phyloP scores from a whole-genome alignment of 2,797 vertebrate genomes.

The Thaleichthys pacificus region DNA sequence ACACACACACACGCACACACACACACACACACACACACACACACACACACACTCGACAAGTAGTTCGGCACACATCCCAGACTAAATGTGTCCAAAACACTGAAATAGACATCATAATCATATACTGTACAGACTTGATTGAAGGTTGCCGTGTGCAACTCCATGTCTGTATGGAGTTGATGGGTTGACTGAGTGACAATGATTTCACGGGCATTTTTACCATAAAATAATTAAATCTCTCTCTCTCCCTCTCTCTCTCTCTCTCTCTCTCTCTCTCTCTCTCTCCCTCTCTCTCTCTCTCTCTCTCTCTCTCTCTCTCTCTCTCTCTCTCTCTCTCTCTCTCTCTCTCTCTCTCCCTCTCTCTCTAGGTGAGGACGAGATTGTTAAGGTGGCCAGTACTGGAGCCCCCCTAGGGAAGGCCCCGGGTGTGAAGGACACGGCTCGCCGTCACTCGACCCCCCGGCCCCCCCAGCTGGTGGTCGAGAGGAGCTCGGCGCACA shows the following conservation, averaged over 20 bases:
- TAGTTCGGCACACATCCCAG: not conserved
- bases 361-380: conserved; percentile 43
- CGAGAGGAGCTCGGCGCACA: conserved; percentile 36
- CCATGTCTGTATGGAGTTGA: not conserved
- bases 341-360: not conserved
- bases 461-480: conserved; percentile 58
- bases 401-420: conserved; percentile 27
- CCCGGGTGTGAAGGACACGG: conserved; percentile 45
- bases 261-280: not conserved
- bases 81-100: not conserved
- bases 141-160: not conserved
- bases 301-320: not conserved
- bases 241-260: conserved; percentile 9
- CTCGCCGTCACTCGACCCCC: conserved; percentile 29
- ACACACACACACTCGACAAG: not conserved
- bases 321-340: not conserved
- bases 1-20: conserved; percentile 1
- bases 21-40: not conserved
- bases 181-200: not conserved
- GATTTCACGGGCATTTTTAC: too few relatives aligned
- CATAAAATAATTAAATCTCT: too few relatives aligned
- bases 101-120: not conserved
- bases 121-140: too few relatives aligned
- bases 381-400: conserved; percentile 37
- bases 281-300: not conserved